Percentiles rank a stretch among this genome's conserved stretches.
These are phyloP conservation scores for Manis javanica DNA, from an alignment of 2,797 vertebrate species.

Conservation along the genomic window DNA sequence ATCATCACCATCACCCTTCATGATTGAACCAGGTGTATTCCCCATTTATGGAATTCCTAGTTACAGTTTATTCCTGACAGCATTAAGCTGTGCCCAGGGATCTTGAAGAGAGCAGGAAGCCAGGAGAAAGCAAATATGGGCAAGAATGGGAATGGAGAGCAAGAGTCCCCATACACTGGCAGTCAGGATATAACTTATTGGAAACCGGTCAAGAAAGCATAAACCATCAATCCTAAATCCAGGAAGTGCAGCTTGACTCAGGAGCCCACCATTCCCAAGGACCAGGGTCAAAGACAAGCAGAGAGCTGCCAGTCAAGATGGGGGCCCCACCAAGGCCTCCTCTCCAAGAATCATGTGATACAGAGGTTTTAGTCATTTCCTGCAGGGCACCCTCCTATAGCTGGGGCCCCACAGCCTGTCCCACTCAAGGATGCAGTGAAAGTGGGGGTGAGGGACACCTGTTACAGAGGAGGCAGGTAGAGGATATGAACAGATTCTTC, in stretches of 20 bases:
- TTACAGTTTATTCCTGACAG: background rate
- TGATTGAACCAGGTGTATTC: background rate
- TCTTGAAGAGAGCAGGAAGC: background rate
- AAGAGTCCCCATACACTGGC: background rate
- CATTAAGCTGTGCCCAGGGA: background rate
- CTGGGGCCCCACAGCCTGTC: background rate
- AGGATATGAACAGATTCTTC: background rate
- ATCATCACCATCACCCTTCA: background rate
- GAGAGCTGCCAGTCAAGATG: background rate
- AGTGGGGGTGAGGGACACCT: background rate
- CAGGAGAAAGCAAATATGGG: background rate
- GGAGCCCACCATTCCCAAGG: background rate
- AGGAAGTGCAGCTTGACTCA: background rate
- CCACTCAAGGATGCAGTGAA: background rate
- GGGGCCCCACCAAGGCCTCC: background rate
- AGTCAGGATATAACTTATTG: background rate
- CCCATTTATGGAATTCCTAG: background rate
- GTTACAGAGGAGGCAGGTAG: background rate
- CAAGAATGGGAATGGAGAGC: background rate
- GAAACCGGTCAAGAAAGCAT: background rate
- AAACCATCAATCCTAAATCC: background rate
- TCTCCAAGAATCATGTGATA: background rate
- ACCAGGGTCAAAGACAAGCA: background rate
- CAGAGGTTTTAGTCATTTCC: background rate
- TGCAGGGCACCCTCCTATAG: background rate